Evolutionary conservation across 1,140 invertebrate species (phyloP).

Genomic region (Drosophila ficusphila): DNA sequence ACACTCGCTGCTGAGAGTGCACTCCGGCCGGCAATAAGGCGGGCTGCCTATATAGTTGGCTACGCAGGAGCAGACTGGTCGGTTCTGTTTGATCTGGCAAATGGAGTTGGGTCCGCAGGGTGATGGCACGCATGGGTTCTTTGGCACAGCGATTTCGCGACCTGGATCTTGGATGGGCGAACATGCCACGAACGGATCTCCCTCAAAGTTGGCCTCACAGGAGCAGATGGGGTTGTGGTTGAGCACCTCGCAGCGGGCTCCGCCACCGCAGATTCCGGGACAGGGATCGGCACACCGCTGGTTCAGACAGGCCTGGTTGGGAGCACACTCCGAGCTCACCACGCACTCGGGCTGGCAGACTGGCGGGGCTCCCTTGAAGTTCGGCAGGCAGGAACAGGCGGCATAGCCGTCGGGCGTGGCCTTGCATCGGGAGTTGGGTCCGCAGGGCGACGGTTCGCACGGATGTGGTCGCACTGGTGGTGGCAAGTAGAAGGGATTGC

Average conservation of each 20-base stretch:
- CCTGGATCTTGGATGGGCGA: constrained; percentile 84
- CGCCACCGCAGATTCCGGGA: constrained; percentile 90
- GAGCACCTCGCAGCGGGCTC: constrained; percentile 90
- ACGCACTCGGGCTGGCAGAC: constrained; percentile 92
- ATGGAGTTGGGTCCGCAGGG: constrained; percentile 94
- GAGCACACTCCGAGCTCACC: constrained; percentile 91
- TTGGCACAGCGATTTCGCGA: constrained; percentile 74
- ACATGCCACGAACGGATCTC: constrained; percentile 93
- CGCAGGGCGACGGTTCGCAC: constrained; percentile 91
- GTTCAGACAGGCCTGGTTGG: constrained; percentile 91
- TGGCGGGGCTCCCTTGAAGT: constrained; percentile 91
- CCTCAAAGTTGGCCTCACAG: constrained; percentile 89
- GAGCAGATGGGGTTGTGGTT: constrained; percentile 94
- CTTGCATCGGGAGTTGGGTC: constrained; percentile 91
- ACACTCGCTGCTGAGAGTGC: constrained; percentile 91
- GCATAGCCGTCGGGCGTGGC: constrained; percentile 89
- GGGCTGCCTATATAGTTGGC: constrained; percentile 90
- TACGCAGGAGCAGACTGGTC: constrained; percentile 91
- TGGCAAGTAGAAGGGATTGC: constrained; percentile 85
- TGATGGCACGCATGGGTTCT: constrained; percentile 91
- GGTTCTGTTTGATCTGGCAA: constrained; percentile 91
- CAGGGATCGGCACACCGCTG: constrained; percentile 92
- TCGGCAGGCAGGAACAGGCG: constrained; percentile 91
- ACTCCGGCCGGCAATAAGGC: constrained; percentile 90
- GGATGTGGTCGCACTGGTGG: constrained; percentile 82